phyloP scores from a whole-genome alignment of 2,797 vertebrate genomes.

The Enteromius argenteus region DNA sequence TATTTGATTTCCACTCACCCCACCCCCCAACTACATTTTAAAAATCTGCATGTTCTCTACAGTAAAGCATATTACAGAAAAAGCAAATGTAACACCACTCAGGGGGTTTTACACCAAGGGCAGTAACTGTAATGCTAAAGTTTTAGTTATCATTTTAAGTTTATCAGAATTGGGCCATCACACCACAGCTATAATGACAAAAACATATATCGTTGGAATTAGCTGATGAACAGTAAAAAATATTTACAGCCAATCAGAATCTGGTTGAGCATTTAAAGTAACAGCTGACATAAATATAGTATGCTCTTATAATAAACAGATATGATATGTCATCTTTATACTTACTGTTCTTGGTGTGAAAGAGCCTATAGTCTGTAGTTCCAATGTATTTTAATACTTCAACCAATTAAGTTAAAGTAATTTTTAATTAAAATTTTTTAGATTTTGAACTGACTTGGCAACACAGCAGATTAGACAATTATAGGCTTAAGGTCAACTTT shows the following conservation, averaged over 20 bases:
- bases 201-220: not conserved
- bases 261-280: not conserved
- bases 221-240: not conserved
- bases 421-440: not conserved
- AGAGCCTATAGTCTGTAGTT: not conserved
- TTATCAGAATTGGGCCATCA: not conserved
- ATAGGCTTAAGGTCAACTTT: not conserved
- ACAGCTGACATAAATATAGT: not conserved
- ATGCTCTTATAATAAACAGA: not conserved
- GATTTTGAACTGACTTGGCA: not conserved
- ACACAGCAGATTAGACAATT: not conserved
- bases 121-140: not conserved
- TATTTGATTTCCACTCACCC: slow-evolving; percentile 1
- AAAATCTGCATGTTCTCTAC: slow-evolving; percentile 1
- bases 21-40: not conserved
- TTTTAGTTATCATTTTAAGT: not conserved
- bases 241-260: not conserved
- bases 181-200: not conserved
- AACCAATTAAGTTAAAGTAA: not conserved
- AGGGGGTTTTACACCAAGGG: not conserved
- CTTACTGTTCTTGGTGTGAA: not conserved
- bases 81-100: not conserved
- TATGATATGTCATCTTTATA: not conserved
- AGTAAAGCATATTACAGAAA: not conserved
- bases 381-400: not conserved